These are phyloP conservation scores for Drosophila pandora DNA, from an alignment of 1,140 invertebrate genomes.

Conservation along the genomic window DNA sequence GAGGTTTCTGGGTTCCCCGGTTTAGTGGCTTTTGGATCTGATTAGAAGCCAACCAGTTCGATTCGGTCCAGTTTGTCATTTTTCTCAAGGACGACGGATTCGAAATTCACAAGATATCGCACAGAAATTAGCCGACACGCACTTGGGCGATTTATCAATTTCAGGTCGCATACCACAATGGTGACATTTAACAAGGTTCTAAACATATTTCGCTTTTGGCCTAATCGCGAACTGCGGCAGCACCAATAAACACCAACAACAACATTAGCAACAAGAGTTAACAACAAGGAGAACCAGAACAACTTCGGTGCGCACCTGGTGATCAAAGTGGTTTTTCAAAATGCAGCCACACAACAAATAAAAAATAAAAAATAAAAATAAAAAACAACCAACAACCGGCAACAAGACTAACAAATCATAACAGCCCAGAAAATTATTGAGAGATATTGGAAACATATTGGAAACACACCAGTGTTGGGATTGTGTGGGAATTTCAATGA, in stretches of 20 bases:
- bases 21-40: conserved; percentile 17
- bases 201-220: conserved; percentile 68
- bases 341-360: conserved; percentile 58
- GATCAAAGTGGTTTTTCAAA: conserved; percentile 75
- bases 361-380: background rate
- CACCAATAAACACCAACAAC: conserved; percentile 19
- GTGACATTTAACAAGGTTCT: conserved; percentile 81
- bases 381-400: conserved; percentile 12
- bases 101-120: conserved; percentile 54
- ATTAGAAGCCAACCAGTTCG: conserved; percentile 41
- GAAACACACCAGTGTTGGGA: conserved; percentile 33
- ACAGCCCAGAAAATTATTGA: conserved; percentile 48
- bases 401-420: conserved; percentile 51
- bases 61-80: conserved; percentile 44
- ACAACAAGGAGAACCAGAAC: conserved; percentile 79
- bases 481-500: conserved; percentile 45
- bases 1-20: conserved; percentile 15
- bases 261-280: conserved; percentile 32
- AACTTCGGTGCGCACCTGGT: conserved; percentile 75
- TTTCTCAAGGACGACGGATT: conserved; percentile 56
- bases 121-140: conserved; percentile 67
- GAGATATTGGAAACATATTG: conserved; percentile 36
- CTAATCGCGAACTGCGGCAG: conserved; percentile 50
- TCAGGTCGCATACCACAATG: conserved; percentile 74
- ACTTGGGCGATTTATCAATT: conserved; percentile 77